Base-by-base conservation (phyloP, 2,888 invertebrate genomes). In the Villa cingulata region DNA sequence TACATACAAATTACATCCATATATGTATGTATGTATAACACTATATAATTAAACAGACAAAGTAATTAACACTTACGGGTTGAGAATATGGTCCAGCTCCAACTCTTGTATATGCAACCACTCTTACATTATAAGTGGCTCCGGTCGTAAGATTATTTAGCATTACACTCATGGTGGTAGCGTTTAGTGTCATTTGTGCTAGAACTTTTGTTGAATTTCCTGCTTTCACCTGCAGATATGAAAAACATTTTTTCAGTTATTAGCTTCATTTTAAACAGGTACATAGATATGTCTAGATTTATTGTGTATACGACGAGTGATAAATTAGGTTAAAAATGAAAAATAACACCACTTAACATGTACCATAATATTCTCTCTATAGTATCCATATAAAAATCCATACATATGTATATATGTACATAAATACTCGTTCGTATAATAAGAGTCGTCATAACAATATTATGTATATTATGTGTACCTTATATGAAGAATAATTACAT, bases 41-140 rank as follows among this genome's bases (percentile, higher is more conserved):
- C 10, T 9, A 27, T 10, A 27, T 27, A 27, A 27, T 9, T 12
- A 32, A 32, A 12, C 6, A 32, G 12, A 10, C 4, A n/a, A n/a
- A 32, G 29, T 32, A 32, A 48, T 19, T 43, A 41, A 48, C 49
- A 52, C 81, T 75, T 43, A 85, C 82, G 4, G 87, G 81, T 51
- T 75, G 75, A 46, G 89, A 90, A 62, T 83, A 92, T 1, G 90
- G 91, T 10, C 97, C 96, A 46, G 82, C 77, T 1, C 97, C 97
- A 3, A 81, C 79, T 51, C 80, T 77, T 1, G 94, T 96, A 57
- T 85, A 80, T 1, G 94, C 94, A 12, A 92, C 89, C 10, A 96
- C 83, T 50, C 87, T 78, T 1, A 94, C 88, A 53, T 83, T 86
- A 68, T 96, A 97, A 4, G 83, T 74, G 4, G 86, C 84, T 45